Percentiles rank a stretch among this genome's conserved stretches.
These are phyloP conservation scores for Hemiprocne comata DNA, from an alignment of 2,113 vertebrate species.

Conservation along the genomic window DNA sequence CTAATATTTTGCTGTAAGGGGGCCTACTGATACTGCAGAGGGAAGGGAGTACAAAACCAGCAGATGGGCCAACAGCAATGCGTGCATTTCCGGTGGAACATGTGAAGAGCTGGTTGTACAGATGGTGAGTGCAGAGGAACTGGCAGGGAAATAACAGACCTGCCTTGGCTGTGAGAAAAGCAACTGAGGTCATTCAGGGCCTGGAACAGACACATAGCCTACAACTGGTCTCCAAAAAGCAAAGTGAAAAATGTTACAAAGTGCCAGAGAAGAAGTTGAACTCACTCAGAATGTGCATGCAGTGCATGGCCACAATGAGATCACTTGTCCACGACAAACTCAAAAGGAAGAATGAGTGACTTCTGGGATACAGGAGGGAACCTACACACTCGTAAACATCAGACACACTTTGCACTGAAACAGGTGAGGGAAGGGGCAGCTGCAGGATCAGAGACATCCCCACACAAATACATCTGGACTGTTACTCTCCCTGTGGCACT, in stretches of 20 bases:
- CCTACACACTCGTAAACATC: background rate
- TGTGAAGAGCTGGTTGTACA: background rate
- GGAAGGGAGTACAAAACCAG: background rate
- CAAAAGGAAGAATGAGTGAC: background rate
- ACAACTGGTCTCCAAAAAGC: background rate
- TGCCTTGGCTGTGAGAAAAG: background rate
- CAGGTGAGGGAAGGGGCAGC: background rate
- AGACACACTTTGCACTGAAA: background rate
- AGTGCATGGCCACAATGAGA: background rate
- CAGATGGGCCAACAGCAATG: background rate
- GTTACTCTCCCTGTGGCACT: background rate
- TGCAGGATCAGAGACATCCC: background rate
- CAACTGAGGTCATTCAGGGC: background rate
- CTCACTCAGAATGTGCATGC: background rate
- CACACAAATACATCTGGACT: background rate
- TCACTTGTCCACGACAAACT: background rate
- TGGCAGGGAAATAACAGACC: background rate
- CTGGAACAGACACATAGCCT: background rate
- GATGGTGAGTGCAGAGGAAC: background rate
- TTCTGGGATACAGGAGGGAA: background rate
- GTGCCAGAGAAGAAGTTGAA: background rate
- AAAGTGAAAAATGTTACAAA: background rate
- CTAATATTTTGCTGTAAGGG: background rate
- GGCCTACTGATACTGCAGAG: background rate
- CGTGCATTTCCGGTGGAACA: background rate